Percentiles rank a stretch among this genome's conserved stretches.
These are phyloP conservation scores for Colletes latitarsis DNA, from an alignment of 1,140 invertebrate genomes.

Conservation along the genomic window DNA sequence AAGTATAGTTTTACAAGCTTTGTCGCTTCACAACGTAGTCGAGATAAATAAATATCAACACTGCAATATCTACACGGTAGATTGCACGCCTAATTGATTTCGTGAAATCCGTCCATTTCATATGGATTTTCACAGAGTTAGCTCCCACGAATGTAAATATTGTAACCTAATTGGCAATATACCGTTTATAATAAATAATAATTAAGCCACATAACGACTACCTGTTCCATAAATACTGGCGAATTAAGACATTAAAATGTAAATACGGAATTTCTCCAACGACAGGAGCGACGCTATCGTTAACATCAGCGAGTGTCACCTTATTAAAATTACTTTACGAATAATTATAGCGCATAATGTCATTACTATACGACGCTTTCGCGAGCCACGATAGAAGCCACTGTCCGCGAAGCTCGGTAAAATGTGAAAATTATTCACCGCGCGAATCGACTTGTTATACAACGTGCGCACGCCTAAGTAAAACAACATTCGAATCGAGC, in stretches of 20 bases:
- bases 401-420: background rate
- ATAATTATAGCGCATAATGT: slow-evolving; percentile 3
- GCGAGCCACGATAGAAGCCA: background rate
- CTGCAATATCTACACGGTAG: background rate
- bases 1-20: too few relatives aligned
- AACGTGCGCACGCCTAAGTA: background rate
- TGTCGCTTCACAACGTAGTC: too few relatives aligned
- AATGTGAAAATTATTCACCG: slow-evolving; percentile 19
- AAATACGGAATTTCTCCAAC: slow-evolving; percentile 2
- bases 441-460: slow-evolving; percentile 19
- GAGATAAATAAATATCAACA: background rate
- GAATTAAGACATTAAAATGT: slow-evolving; percentile 22
- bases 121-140: slow-evolving; percentile 9
- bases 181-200: too few relatives aligned
- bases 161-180: too few relatives aligned
- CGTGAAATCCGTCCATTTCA: background rate
- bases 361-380: background rate
- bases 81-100: background rate
- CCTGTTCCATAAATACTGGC: background rate
- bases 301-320: slow-evolving; percentile 3
- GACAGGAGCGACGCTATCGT: background rate
- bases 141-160: background rate
- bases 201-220: background rate
- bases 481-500: slow-evolving; percentile 30
- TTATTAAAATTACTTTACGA: slow-evolving; percentile 4